These are phyloP conservation scores for Choloepus hoffmanni DNA, from an alignment of 2,113 vertebrate species.

Conservation along the genomic window DNA sequence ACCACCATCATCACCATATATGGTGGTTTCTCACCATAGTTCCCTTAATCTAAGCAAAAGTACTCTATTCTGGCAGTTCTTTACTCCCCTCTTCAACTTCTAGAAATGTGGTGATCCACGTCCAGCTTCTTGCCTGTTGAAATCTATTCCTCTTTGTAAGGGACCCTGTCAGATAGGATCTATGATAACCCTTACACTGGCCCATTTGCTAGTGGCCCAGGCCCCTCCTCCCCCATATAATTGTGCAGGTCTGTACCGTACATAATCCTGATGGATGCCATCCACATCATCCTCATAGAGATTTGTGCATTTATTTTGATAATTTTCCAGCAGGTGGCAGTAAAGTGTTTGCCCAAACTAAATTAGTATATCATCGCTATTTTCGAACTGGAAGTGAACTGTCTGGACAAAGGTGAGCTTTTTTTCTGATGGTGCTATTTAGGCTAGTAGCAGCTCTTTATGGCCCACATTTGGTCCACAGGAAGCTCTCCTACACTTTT, in stretches of 20 bases:
- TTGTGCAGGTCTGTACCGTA: neutral
- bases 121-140: neutral
- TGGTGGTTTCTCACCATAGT: neutral
- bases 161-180: neutral
- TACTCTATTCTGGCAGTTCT: neutral
- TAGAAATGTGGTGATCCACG: neutral
- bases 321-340: constrained; percentile 65
- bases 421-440: neutral
- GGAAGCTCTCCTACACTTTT: neutral
- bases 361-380: neutral
- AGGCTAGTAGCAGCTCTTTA: neutral
- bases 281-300: neutral
- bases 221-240: too few species aligned
- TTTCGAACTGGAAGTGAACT: neutral
- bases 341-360: constrained; percentile 52
- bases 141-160: neutral
- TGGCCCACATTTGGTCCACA: neutral
- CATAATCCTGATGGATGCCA: neutral
- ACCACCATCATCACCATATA: neutral
- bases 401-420: neutral
- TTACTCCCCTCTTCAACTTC: neutral
- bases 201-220: neutral
- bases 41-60: neutral
- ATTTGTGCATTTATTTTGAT: neutral
- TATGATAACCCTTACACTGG: neutral